Evolutionary conservation across 2,113 vertebrate species (phyloP).

Genomic region (Rhea pennata): DNA sequence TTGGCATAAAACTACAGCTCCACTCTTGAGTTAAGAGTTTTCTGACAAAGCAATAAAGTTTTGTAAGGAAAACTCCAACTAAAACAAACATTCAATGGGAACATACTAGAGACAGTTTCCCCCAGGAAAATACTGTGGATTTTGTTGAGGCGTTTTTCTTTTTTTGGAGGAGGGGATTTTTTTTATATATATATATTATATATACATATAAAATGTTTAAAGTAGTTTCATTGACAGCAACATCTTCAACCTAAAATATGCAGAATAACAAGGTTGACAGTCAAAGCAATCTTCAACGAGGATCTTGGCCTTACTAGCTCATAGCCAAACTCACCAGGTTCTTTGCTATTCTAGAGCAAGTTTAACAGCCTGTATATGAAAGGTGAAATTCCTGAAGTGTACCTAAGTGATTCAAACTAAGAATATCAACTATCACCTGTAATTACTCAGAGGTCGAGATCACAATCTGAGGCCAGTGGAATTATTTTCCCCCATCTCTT

Average conservation of each 20-base stretch:
- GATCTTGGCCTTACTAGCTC: neutral
- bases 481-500: neutral
- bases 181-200: too few relatives aligned
- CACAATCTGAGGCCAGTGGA: neutral
- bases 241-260: too few relatives aligned
- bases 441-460: neutral
- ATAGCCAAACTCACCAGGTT: neutral
- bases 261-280: neutral
- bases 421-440: neutral
- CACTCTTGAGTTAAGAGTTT: neutral
- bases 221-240: neutral
- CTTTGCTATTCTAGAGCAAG: rapidly evolving
- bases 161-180: too few relatives aligned
- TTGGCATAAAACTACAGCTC: neutral
- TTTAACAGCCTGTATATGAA: neutral
- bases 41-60: neutral
- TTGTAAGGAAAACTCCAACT: neutral
- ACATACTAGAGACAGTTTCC: neutral
- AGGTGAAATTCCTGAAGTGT: neutral
- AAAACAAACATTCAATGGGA: neutral
- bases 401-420: neutral
- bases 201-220: neutral
- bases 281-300: neutral
- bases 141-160: neutral
- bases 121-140: rapidly evolving